Evolutionary conservation across 2,888 invertebrate species (phyloP), one percentile per base, ranked within the genome.

Genomic region (Ectobius pallidus): DNA sequence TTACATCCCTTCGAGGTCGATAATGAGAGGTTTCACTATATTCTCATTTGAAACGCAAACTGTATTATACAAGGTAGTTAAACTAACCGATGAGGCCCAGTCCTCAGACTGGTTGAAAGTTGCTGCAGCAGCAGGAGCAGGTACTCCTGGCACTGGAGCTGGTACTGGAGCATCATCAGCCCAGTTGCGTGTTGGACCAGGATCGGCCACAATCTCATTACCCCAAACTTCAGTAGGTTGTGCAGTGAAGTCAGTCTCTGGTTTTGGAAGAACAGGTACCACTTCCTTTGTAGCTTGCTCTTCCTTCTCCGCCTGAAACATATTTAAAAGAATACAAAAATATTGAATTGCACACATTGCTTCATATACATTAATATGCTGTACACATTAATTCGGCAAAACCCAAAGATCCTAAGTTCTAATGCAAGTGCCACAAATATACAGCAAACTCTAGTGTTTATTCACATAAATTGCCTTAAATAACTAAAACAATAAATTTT

Each of bases 241-340:
- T 77, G 81, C 83, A 73, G 81, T 78, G 70, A 84, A 83, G 46
- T 85, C 86, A 39, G 84, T 84, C 71, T 85, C 86, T 39, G 82
- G 78, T 75, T 87, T 87, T 46, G 83, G 82, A 62, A 79, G 78
- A 62, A 79, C 78, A 61, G 78, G 77, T 22, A 89, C 87, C 78
- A 90, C 87, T 84, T 95, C 95, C 85, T 95, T 95, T 67, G 92
- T 92, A 58, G 92, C 93, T 80, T 95, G 94, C 82, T 97, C 97
- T 80, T 97, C 97, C 86, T 97, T 97, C 82, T 97, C 97, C 78
- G 94, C 95, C 87, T 88, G 75, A 2, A 77, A 77, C 70, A 71
- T 65, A n/a, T n/a, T n/a, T n/a, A n/a, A n/a, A n/a, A n/a, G n/a
- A n/a, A n/a, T n/a, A 70, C 71, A 75, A 71, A 62, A 73, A n/a